Evolutionary conservation across 2,113 vertebrate species (phyloP), one percentile per base, ranked within the genome.

Genomic region (Barnardius zonarius): DNA sequence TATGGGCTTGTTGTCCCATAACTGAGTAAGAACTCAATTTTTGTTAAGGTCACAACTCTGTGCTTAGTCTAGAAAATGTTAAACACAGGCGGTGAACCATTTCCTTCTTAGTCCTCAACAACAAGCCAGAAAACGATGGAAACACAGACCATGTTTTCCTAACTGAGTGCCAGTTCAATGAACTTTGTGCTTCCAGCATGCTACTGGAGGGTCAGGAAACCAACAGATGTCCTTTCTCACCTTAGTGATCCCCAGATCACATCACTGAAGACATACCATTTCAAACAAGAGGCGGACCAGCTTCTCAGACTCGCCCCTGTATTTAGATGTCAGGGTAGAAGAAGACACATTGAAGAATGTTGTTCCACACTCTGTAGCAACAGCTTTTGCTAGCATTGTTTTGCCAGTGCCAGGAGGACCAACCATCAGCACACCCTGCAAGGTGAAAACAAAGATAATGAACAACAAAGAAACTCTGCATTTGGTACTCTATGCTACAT

Each of bases 361-460:
- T 28, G 98, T 98, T 61, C 98, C 98, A 73, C 98, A 98, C 79
- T 98, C 98, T 2, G 98, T 98, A 86, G 98, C 98, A 66, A 98
- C 98, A 54, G 98, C 98, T 97, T 98, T 98, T 4, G 98, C 98
- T 14, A 98, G 87, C 98, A 98, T 98, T 16, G 98, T 98, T 97
- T 98, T 98, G 54, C 98, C 98, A 69, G 98, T 98, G 35, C 98
- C 98, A 24, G 98, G 98, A n/a, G 98, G 98, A 57, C 98, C 98
- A 52, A 98, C 98, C 98, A 98, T 98, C 73, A 98, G 93, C 64
- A 98, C 98, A 5, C 98, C 98, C 98, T 98, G 86, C 51, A 88
- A 95, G 59, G 33, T 87, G 30, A 89, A 76, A 92, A 48, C 39
- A 85, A 75, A 87, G 35, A 19, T 33, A 46, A 63, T 6, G 30